These are phyloP conservation scores for Dromas ardeola DNA, from an alignment of 2,113 vertebrate species.

Conservation along the genomic window DNA sequence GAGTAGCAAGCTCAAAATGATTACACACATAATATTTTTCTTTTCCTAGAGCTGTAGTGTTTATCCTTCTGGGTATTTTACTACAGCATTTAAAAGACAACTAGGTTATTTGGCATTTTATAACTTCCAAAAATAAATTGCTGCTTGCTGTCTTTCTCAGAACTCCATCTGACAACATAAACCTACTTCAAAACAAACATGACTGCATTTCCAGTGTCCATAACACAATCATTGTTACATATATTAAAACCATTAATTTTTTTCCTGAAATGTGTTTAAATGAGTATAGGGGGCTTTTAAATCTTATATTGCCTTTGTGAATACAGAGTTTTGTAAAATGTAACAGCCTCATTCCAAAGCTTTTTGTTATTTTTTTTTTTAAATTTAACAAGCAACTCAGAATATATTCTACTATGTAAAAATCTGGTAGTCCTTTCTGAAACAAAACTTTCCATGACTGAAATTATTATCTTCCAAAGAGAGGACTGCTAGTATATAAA, in stretches of 20 bases:
- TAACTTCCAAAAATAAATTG: background rate
- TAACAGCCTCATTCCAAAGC: background rate
- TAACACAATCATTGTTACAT: background rate
- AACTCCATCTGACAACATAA: background rate
- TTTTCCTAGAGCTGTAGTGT: background rate
- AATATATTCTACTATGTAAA: background rate
- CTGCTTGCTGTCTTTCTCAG: background rate
- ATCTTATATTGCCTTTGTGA: background rate
- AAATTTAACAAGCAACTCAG: background rate
- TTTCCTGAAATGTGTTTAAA: background rate
- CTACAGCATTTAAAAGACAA: background rate
- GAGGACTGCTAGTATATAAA: background rate
- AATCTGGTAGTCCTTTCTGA: background rate
- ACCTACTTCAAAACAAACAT: background rate
- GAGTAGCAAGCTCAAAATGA: background rate
- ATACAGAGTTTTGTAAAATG: background rate
- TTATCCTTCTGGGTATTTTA: constrained; percentile 15
- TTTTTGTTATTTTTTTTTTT: background rate
- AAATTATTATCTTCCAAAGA: background rate
- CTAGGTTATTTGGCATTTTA: background rate
- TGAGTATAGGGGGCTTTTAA: rapidly evolving
- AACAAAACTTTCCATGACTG: background rate
- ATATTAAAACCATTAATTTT: background rate
- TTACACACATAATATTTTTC: background rate
- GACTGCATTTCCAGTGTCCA: background rate